Evolutionary conservation across 2,888 invertebrate genomes (phyloP).

Genomic region (Digitonthophagus gazella): DNA sequence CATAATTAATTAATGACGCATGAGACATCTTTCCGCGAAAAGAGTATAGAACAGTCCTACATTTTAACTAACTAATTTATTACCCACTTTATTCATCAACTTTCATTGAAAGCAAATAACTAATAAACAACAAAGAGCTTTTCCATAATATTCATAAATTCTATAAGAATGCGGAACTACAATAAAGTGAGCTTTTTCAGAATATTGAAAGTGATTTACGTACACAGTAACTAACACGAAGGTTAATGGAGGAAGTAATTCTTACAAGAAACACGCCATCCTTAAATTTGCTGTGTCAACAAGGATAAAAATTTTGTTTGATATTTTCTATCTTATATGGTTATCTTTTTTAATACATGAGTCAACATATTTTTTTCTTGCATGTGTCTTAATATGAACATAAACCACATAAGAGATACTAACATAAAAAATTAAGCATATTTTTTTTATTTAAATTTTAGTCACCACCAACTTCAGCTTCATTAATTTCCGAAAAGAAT

Average conservation of each 20-base stretch:
- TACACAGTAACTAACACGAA: neutral
- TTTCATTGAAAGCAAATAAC: too few species aligned
- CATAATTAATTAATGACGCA: too few species aligned
- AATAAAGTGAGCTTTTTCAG: neutral
- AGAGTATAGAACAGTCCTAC: too few species aligned
- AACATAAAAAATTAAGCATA: too few species aligned
- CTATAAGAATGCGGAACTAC: neutral
- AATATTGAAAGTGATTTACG: neutral
- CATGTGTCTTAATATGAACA: neutral
- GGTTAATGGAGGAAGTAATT: neutral
- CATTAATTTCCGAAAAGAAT: constrained; percentile 24
- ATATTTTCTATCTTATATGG: neutral
- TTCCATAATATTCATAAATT: neutral
- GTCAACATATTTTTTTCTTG: too few species aligned
- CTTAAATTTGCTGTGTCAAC: neutral
- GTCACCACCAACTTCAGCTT: constrained; percentile 14
- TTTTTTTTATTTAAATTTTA: too few species aligned
- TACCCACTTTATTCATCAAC: too few species aligned
- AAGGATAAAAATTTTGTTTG: neutral
- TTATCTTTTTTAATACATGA: too few species aligned
- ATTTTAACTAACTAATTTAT: too few species aligned
- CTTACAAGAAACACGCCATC: neutral
- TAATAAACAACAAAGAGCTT: neutral
- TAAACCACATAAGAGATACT: too few species aligned
- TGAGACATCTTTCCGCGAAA: too few species aligned